Evolutionary conservation across 2,888 invertebrate species (phyloP), one percentile per base, ranked within the genome.

Genomic region (Bibio marci): DNA sequence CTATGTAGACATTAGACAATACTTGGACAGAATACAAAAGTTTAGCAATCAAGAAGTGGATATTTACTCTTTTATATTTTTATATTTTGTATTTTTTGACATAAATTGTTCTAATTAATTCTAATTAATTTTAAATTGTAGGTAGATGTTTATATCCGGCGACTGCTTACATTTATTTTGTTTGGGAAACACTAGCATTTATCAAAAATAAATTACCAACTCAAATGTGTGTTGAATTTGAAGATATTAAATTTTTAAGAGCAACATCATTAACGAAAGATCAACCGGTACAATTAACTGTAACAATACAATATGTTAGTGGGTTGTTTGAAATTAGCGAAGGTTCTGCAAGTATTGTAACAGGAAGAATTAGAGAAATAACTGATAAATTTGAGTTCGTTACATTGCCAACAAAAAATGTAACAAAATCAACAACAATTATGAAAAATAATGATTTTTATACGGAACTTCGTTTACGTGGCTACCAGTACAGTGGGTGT

Each of bases 81-180:
- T n/a, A n/a, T n/a, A n/a, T n/a, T n/a, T n/a, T n/a, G n/a, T n/a
- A n/a, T n/a, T n/a, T n/a, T n/a, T n/a, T n/a, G n/a, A n/a, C n/a
- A n/a, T n/a, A n/a, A n/a, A n/a, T n/a, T n/a, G n/a, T n/a, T n/a
- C n/a, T n/a, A n/a, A n/a, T n/a, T n/a, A n/a, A n/a, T n/a, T n/a
- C n/a, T n/a, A n/a, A n/a, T n/a, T n/a, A n/a, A n/a, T n/a, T n/a
- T n/a, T n/a, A n/a, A n/a, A n/a, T n/a, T n/a, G n/a, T 45, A 69
- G 80, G 78, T 7, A 71, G 85, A 43, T 78, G 80, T 50, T 57
- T 86, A 2, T 76, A 80, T 50, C 91, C 91, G 1, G 88, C 90
- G 1, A 87, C 88, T 1, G 81, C 80, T n/a, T 87, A 87, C 55
- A 61, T 91, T 49, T 64, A 69, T 30, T 62, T 78, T n/a, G 79